A percentile compares a stretch with the other conserved stretches of the same genome.
These are phyloP conservation scores for Acanthosepion esculentum DNA, from an alignment of 2,888 invertebrate species.

Conservation along the genomic window DNA sequence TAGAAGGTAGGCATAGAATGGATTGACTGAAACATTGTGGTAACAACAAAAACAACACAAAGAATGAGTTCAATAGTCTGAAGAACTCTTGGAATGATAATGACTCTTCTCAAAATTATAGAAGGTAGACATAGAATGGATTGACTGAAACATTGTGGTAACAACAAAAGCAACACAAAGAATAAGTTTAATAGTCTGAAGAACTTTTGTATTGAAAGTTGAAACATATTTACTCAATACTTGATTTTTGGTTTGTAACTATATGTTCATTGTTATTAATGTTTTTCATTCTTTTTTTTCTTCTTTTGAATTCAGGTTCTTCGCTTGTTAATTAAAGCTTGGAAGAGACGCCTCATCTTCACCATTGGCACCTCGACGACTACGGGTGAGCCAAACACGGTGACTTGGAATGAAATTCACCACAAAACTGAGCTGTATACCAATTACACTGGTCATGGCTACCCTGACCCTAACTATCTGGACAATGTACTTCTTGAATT, in stretches of 20 bases:
- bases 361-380: conserved; percentile 90
- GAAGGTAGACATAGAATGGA: too few species aligned
- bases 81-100: too few species aligned
- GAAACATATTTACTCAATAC: neutral
- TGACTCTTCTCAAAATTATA: too few species aligned
- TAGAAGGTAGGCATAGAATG: too few species aligned
- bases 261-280: neutral
- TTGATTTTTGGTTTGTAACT: neutral
- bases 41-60: too few species aligned
- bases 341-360: conserved; percentile 88
- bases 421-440: conserved; percentile 84
- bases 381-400: conserved; percentile 91
- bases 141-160: too few species aligned
- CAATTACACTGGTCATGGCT: conserved; percentile 75
- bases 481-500: conserved; percentile 79
- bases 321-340: conserved; percentile 85
- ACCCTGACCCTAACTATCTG: conserved; percentile 86
- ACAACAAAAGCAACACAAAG: too few species aligned
- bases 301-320: conserved; percentile 78
- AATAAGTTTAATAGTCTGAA: neutral
- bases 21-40: too few species aligned
- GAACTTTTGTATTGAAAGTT: neutral
- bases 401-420: conserved; percentile 92
- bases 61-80: too few species aligned
- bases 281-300: neutral